Base-by-base conservation (phyloP, 2,888 invertebrate genomes). In the Pegoplata infirma region DNA sequence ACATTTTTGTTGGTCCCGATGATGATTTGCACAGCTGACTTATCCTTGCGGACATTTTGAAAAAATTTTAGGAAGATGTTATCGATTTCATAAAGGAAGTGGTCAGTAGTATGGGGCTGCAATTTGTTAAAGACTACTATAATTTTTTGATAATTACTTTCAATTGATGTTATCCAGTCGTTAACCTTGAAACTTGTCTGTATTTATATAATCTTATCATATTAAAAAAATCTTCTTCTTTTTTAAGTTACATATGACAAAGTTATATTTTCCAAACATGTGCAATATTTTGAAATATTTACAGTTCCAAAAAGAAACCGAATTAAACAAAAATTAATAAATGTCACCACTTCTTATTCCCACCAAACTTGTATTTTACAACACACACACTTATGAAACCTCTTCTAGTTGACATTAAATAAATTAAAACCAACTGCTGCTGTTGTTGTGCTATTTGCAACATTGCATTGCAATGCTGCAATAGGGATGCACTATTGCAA, bases 181-280 rank as follows among this genome's bases (percentile, higher is more conserved):
- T 28, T 28, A 28, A 28, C 28, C 28, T 28, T 28, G 28, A 28
- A 28, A 28, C 6, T 4, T 7, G 10, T n/a, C 49, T 17, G 2
- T 12, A 40, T 3, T 28, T 32, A 46, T 53, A 46, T 78, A 32
- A 59, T 77, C 73, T 74, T 73, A 74, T 78, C 69, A 40, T 1
- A 16, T 16, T 8, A 40, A 46, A 46, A 16, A 36, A 72, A 21
- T 51, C 12, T 32, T 32, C 32, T n/a, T n/a, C n/a, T n/a, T n/a
- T n/a, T n/a, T n/a, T 32, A 12, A 23, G 23, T 53, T 2, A n/a
- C n/a, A n/a, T n/a, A n/a, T n/a, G n/a, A n/a, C n/a, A n/a, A n/a
- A n/a, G n/a, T n/a, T n/a, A n/a, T 44, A 7, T 32, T 23, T 14
- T 8, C 32, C 55, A 3, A 32, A 56, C 61, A 56, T 64, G 28